Conservation (phyloP, 2,797 vertebrate species). For the Poecilia picta region DNA sequence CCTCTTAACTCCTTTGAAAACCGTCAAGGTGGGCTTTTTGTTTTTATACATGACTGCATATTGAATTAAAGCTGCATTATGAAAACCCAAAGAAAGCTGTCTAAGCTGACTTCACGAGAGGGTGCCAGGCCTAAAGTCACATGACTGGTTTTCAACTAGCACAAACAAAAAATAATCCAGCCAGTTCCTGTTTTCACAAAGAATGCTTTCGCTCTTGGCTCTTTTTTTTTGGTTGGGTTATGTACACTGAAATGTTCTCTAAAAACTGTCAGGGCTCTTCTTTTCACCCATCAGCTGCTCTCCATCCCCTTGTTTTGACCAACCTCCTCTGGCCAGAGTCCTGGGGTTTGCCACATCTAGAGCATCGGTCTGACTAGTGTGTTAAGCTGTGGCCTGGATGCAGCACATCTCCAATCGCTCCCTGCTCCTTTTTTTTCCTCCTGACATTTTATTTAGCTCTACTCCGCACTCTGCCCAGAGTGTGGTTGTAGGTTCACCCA, state of each 20-base stretch:
- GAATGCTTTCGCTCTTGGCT: conserved; percentile 30
- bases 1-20: not conserved
- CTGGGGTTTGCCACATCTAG: conserved; percentile 51
- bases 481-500: conserved; percentile 64
- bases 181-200: conserved; percentile 42
- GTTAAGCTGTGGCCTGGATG: conserved; percentile 70
- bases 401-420: conserved; percentile 43
- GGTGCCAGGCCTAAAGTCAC: conserved; percentile 28
- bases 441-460: conserved; percentile 42
- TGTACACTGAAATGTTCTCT: conserved; percentile 50
- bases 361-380: conserved; percentile 53
- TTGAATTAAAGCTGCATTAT: not conserved
- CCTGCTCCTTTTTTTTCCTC: conserved; percentile 16
- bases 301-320: conserved; percentile 23
- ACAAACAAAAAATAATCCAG: conserved; percentile 32
- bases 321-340: conserved; percentile 52
- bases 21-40: not conserved
- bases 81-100: not conserved
- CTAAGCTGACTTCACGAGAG: not conserved
- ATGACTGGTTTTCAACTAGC: conserved; percentile 23
- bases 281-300: conserved; percentile 19
- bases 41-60: not conserved
- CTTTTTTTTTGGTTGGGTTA: conserved; percentile 27
- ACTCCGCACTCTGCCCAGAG: conserved; percentile 58
- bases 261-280: conserved; percentile 22